Evolutionary conservation across 2,113 vertebrate species (phyloP), one percentile per base, ranked within the genome.

Genomic region (Burhinus oedicnemus): DNA sequence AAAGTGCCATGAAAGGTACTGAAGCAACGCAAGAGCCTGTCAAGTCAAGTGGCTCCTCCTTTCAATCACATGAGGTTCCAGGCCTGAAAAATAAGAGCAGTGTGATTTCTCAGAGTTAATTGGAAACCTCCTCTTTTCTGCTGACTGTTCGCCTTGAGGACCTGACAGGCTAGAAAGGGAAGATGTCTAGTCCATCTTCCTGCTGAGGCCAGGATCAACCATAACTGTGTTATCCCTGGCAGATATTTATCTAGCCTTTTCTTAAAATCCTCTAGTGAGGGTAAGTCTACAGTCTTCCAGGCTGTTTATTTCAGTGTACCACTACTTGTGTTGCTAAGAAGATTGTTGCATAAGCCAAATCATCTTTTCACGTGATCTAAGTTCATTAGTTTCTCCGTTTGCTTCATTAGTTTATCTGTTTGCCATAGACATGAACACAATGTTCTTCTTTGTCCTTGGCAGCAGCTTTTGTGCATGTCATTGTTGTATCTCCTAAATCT

Each of bases 21-120:
- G 94, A 97, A 97, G 94, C 89, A 96, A 91, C 65, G 89, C 87
- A 90, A 84, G 30, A 87, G 40, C 66, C 85, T 95, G 91, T 95
- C 95, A 97, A 89, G 94, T 44, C 79, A 87, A 60, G 52, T 70
- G 85, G 55, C 58, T 94, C 58, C 71, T 95, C 76, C 69, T 96
- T 96, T 96, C 89, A 95, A 84, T 96, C 94, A 93, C 76, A 64
- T 70, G 58, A 75, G 36, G 69, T 83, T 92, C 65, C 49, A 76
- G 51, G 29, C 38, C 87, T 72, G 44, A 89, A 91, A 91, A 90
- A 81, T 75, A 87, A 93, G 44, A 90, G 30, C 54, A 76, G 16
- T 60, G 49, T 78, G 80, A 74, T 90, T 96, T 91, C 40, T 82
- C 34, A 87, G 61, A 89, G 36, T 87, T 94, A 95, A 94, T 65